phyloP scores from a whole-genome alignment of 2,113 vertebrate genomes.

The Calyptomena viridis region DNA sequence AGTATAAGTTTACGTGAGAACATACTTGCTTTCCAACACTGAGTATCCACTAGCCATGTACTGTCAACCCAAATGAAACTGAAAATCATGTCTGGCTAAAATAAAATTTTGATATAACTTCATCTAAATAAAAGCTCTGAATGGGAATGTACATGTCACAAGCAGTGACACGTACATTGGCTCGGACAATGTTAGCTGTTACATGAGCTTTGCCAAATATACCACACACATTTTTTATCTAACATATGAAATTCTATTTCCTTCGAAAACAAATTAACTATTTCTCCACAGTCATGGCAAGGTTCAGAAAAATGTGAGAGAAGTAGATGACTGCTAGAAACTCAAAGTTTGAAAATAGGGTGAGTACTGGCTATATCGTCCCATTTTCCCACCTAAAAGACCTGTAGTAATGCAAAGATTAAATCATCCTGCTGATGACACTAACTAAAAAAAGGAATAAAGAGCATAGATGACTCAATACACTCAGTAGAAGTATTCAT shows the following conservation, averaged over 20 bases:
- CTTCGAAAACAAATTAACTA: neutral
- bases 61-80: neutral
- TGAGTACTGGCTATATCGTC: neutral
- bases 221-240: neutral
- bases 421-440: neutral
- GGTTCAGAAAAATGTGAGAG: neutral
- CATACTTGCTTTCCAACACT: neutral
- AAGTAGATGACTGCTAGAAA: neutral
- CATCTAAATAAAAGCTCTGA: neutral
- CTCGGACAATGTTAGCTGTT: neutral
- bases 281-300: neutral
- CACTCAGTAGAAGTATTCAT: neutral
- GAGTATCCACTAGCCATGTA: neutral
- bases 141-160: neutral
- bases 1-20: neutral
- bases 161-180: neutral
- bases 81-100: neutral
- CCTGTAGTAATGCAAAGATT: neutral
- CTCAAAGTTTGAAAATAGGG: neutral
- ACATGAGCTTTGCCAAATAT: neutral
- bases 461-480: neutral
- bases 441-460: neutral
- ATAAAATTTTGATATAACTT: neutral
- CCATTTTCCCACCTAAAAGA: neutral
- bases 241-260: neutral